Evolutionary conservation across 1,140 invertebrate genomes (phyloP).

Genomic region (Delia radicum): DNA sequence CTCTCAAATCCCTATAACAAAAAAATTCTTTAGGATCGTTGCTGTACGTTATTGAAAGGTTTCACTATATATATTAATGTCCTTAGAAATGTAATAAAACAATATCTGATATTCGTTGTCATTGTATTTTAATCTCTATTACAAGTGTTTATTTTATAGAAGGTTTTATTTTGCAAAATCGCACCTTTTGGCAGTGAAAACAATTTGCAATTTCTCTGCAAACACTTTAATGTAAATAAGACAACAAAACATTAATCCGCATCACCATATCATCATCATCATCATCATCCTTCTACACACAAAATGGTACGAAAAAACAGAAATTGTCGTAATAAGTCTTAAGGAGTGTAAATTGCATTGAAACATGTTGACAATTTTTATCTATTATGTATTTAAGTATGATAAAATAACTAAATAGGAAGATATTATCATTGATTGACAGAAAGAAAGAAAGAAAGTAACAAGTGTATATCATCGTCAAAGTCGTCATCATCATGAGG

Average conservation of each 20-base stretch:
- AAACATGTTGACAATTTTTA: conserved; percentile 1
- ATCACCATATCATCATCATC: background rate
- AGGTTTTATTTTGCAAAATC: no score
- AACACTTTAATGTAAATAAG: background rate
- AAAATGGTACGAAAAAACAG: background rate
- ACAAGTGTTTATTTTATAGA: no score
- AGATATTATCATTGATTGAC: conserved; percentile 17
- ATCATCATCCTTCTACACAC: background rate
- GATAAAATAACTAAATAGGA: background rate
- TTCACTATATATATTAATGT: no score
- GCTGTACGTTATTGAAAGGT: no score
- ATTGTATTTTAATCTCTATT: no score
- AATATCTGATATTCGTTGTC: no score
- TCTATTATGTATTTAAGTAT: background rate
- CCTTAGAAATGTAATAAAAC: no score
- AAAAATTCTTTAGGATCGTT: no score
- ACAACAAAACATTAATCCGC: background rate
- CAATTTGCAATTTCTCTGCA: background rate
- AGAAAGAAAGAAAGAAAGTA: conserved; percentile 7
- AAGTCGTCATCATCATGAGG: background rate
- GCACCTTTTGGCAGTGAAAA: background rate
- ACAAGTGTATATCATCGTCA: background rate
- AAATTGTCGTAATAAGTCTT: background rate
- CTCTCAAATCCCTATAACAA: no score
- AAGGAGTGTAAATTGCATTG: background rate